phyloP scores from a whole-genome alignment of 2,113 vertebrate genomes.

The human (Homo sapiens) region DNA sequence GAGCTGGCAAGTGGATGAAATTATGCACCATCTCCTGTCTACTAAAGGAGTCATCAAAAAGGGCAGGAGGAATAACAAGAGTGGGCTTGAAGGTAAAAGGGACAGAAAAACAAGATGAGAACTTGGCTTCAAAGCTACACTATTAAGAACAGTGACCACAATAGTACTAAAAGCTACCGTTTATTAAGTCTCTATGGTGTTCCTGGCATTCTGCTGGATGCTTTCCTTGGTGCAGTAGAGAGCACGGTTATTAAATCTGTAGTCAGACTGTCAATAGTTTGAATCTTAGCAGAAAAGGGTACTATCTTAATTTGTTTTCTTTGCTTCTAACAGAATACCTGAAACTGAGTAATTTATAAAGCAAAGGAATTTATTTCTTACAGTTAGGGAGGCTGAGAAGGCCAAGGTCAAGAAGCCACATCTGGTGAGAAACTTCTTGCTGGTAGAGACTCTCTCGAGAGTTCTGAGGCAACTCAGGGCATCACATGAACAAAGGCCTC shows the following conservation, averaged over 20 bases:
- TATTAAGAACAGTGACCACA: background rate
- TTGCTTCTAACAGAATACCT: background rate
- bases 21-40: background rate
- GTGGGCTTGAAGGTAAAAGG: background rate
- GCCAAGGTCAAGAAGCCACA: background rate
- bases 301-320: background rate
- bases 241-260: background rate
- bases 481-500: background rate
- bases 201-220: background rate
- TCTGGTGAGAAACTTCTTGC: background rate
- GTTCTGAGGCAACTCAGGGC: background rate
- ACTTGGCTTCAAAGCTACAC: background rate
- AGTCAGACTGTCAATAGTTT: background rate
- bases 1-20: background rate
- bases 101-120: background rate
- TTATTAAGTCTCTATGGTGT: background rate
- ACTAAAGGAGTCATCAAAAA: background rate
- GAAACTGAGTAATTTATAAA: background rate
- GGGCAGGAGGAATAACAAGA: background rate
- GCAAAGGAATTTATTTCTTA: background rate
- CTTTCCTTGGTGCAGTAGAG: background rate
- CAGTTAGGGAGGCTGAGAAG: background rate
- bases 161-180: background rate
- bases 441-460: background rate
- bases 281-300: background rate